phyloP scores from a whole-genome alignment of 2,113 vertebrate species.

The Meriones unguiculatus region DNA sequence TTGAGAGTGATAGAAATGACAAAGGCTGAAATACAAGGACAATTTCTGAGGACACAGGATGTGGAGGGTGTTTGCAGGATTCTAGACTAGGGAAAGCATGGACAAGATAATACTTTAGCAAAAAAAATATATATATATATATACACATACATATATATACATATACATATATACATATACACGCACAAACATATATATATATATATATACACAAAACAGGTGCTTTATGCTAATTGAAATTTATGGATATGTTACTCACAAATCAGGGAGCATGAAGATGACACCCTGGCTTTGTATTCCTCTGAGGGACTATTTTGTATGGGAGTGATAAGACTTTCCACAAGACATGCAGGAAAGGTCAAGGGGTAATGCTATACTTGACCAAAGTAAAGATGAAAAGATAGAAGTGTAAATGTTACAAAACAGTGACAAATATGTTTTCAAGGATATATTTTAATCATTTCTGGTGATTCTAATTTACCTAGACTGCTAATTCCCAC shows the following conservation, averaged over 20 bases:
- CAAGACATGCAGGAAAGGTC: neutral
- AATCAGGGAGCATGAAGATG: neutral
- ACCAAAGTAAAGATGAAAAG: slow-evolving; percentile 1
- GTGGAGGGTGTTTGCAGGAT: neutral
- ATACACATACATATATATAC: no score
- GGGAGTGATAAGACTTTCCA: neutral
- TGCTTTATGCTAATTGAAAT: neutral
- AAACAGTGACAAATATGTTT: neutral
- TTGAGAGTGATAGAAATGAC: slow-evolving; percentile 56
- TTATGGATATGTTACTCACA: neutral
- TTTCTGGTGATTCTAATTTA: slow-evolving; percentile 5
- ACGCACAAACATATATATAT: no score
- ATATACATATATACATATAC: no score
- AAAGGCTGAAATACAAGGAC: slow-evolving; percentile 38
- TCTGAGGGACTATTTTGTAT: neutral
- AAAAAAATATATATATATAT: neutral
- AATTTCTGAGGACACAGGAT: neutral
- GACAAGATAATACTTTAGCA: neutral
- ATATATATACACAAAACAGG: no score
- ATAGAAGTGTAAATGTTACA: neutral
- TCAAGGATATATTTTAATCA: neutral
- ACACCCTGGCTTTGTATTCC: neutral
- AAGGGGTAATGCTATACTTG: neutral
- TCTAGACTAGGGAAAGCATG: neutral
- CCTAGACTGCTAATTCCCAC: neutral